phyloP scores from a whole-genome alignment of 37 sponge, comb jelly and placozoan genomes.

The Aplysina aerophoba region DNA sequence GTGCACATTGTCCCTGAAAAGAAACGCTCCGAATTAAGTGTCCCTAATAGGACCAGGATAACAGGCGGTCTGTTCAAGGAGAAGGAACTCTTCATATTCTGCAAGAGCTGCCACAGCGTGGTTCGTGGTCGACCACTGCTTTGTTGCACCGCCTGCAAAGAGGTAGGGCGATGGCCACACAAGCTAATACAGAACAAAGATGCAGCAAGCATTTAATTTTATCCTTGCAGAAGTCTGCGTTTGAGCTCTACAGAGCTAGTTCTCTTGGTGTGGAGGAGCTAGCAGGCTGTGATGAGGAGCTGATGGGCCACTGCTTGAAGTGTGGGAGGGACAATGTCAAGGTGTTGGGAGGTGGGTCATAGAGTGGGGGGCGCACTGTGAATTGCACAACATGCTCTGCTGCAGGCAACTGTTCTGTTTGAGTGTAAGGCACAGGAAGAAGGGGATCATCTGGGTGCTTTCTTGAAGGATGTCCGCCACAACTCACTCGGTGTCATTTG shows the following conservation, averaged over 20 bases:
- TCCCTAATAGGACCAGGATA: neutral
- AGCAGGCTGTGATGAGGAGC: too few relatives aligned
- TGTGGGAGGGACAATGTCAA: neutral
- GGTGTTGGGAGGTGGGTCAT: neutral
- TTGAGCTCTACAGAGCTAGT: neutral
- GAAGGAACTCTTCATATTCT: neutral
- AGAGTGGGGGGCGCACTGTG: neutral
- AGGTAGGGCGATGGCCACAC: neutral
- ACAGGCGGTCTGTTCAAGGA: neutral
- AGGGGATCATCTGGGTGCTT: neutral
- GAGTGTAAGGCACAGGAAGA: slow-evolving; percentile 14
- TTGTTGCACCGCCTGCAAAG: neutral
- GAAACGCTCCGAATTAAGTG: neutral
- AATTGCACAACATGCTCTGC: neutral
- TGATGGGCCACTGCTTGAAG: slow-evolving; percentile 1
- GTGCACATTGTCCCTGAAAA: slow-evolving; percentile 4
- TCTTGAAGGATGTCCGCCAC: slow-evolving; percentile 8
- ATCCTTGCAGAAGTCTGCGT: neutral
- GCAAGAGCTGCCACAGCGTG: slow-evolving; percentile 2
- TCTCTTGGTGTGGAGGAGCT: neutral
- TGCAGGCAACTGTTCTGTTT: slow-evolving; percentile 2
- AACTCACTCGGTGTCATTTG: slow-evolving; percentile 5
- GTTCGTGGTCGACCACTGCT: neutral
- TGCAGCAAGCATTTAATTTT: neutral
- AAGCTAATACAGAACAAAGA: too few relatives aligned